phyloP scores from a whole-genome alignment of 2,797 vertebrate genomes.

The Poecilia picta region DNA sequence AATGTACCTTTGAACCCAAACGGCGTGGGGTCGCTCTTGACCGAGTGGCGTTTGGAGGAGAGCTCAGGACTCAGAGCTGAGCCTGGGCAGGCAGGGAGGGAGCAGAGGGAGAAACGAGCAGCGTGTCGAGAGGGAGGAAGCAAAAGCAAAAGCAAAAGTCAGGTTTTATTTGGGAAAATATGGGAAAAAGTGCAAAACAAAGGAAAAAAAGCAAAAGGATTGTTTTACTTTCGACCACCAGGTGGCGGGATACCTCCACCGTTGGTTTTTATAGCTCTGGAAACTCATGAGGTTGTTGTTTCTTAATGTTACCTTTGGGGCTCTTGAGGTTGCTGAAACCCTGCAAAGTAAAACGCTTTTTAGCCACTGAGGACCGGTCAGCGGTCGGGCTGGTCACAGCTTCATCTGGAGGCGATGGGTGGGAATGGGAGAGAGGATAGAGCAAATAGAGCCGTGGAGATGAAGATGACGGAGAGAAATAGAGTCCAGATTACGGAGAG shows the following conservation, averaged over 20 bases:
- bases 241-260: slow-evolving; percentile 56
- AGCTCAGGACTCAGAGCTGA: slow-evolving; percentile 90
- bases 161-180: background rate
- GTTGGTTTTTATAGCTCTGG: background rate
- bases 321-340: slow-evolving; percentile 93
- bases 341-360: slow-evolving; percentile 92
- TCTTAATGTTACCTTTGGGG: slow-evolving; percentile 87
- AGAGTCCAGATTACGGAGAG: slow-evolving; percentile 32
- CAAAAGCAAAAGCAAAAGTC: background rate
- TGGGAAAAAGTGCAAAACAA: background rate
- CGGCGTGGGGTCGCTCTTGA: slow-evolving; percentile 94
- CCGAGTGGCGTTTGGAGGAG: slow-evolving; percentile 89
- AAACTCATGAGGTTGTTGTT: background rate
- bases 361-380: slow-evolving; percentile 88
- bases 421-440: slow-evolving; percentile 31
- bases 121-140: slow-evolving; percentile 11
- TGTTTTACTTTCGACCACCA: slow-evolving; percentile 66
- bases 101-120: background rate
- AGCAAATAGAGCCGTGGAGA: slow-evolving; percentile 44
- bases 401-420: slow-evolving; percentile 80
- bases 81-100: slow-evolving; percentile 72
- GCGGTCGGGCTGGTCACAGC: slow-evolving; percentile 85
- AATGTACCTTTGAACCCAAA: slow-evolving; percentile 90
- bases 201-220: slow-evolving; percentile 31
- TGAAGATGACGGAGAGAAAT: slow-evolving; percentile 43